These are phyloP conservation scores for Poeciliopsis infans DNA, from an alignment of 2,797 vertebrate genomes.

Conservation along the genomic window DNA sequence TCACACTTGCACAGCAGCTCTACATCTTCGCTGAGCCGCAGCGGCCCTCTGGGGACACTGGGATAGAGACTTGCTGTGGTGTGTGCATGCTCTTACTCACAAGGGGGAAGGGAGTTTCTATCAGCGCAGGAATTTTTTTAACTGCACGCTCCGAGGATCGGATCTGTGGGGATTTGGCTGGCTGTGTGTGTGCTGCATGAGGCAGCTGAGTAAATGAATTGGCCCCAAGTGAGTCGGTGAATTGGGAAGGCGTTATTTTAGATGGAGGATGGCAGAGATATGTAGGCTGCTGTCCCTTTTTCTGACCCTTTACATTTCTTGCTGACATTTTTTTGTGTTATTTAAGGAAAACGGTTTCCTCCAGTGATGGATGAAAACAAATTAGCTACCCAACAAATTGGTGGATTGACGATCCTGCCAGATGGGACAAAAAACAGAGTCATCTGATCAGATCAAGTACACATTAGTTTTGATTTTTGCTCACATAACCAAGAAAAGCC, in stretches of 20 bases:
- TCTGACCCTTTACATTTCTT: slow-evolving; percentile 23
- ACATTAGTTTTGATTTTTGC: neutral
- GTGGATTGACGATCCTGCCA: slow-evolving; percentile 38
- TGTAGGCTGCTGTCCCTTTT: slow-evolving; percentile 21
- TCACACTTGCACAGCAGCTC: slow-evolving; percentile 42
- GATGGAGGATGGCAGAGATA: slow-evolving; percentile 32
- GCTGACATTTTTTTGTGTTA: neutral
- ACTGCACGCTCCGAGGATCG: slow-evolving; percentile 62
- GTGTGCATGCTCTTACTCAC: slow-evolving; percentile 31
- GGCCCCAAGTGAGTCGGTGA: slow-evolving; percentile 59
- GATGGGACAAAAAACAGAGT: slow-evolving; percentile 17
- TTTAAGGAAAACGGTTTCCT: slow-evolving; percentile 13
- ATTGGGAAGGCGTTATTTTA: slow-evolving; percentile 59
- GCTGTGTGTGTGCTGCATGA: slow-evolving; percentile 25
- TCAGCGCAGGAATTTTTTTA: slow-evolving; percentile 70
- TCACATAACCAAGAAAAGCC: neutral
- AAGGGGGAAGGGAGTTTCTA: slow-evolving; percentile 70
- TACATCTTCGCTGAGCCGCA: slow-evolving; percentile 53
- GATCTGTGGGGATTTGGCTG: slow-evolving; percentile 64
- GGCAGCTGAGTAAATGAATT: slow-evolving; percentile 62
- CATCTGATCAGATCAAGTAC: neutral
- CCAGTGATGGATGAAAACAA: slow-evolving; percentile 35
- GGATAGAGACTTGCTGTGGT: slow-evolving; percentile 62
- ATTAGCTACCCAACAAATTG: slow-evolving; percentile 25
- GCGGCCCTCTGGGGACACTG: slow-evolving; percentile 63